Evolutionary conservation across 2,113 vertebrate species (phyloP), one percentile per base, ranked within the genome.

Genomic region (Pseudopipra pipra): DNA sequence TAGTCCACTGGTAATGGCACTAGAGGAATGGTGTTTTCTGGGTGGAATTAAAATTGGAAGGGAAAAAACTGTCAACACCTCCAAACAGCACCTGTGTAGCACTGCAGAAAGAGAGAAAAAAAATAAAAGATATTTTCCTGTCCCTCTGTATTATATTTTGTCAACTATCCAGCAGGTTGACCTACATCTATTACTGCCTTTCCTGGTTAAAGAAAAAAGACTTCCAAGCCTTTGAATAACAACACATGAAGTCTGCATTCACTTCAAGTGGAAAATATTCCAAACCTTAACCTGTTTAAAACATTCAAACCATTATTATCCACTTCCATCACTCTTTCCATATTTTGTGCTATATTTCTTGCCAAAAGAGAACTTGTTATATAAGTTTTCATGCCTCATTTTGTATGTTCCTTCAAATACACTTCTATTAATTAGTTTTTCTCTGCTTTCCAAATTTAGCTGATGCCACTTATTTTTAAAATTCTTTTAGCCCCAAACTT

Each of bases 251-350:
- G 10, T 39, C 63, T 83, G 25, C 27, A 83, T 55, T 80, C 35
- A 71, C 33, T 85, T 83, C 27, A 51, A 55, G 25, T 39, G 82
- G 94, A 96, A 95, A 95, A 80, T 39, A 83, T 86, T 54, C 41
- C 30, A 59, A 90, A 73, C 12, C 18, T 27, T 58, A 80, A 90
- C 59, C 82, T 91, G 71, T 44, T 95, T 91, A 85, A 96, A 89
- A 41, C 67, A 83, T 91, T 80, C 71, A 93, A 85, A 74, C 46
- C 19, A 59, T 83, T 85, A 83, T 52, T 82, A 54, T 51, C 63
- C 52, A 31, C 37, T 91, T 74, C 28, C 47, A 74, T 74, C 49
- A 83, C 67, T 80, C 74, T 59, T 88, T 83, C 81, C 78, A n/a
- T 46, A 74, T 63, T 85, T 58, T 66, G 23, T 55, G 65, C 41